phyloP scores from a whole-genome alignment of 92 coral and sea anemone species.

The Palythoa grandiflora region DNA sequence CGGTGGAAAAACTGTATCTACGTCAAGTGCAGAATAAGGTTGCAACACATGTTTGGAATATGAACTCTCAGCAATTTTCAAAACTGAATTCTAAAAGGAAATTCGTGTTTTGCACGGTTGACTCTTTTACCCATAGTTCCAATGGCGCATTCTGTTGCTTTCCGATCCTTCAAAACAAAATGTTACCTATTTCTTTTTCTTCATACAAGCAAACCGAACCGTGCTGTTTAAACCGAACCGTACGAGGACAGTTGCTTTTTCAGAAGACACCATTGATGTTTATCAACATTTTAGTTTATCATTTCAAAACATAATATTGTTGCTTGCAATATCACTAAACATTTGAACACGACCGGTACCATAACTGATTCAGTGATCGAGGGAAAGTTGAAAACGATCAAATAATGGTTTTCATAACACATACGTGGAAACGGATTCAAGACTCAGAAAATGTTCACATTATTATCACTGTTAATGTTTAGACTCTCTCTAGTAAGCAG shows the following conservation, averaged over 20 bases:
- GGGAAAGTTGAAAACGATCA: neutral
- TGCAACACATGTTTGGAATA: too few species aligned
- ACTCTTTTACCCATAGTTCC: slow-evolving; percentile 20
- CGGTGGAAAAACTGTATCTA: too few species aligned
- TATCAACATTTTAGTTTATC: neutral
- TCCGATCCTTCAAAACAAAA: neutral
- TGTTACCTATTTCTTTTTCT: neutral
- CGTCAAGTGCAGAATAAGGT: too few species aligned
- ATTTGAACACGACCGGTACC: slow-evolving; percentile 26
- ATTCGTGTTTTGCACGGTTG: neutral
- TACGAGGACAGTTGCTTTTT: neutral
- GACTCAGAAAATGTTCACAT: neutral
- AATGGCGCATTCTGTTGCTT: neutral
- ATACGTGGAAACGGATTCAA: neutral
- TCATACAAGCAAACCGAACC: neutral
- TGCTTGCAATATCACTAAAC: neutral
- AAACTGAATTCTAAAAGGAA: too few species aligned
- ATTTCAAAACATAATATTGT: slow-evolving; percentile 6
- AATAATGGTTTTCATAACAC: neutral
- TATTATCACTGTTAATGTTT: neutral
- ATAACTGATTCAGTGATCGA: neutral
- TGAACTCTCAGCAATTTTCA: too few species aligned
- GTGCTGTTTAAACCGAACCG: neutral
- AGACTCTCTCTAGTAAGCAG: neutral
- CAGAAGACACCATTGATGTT: neutral